Evolutionary conservation across 2,888 invertebrate genomes (phyloP), one percentile per base, ranked within the genome.

Genomic region (Copidosoma aretas): DNA sequence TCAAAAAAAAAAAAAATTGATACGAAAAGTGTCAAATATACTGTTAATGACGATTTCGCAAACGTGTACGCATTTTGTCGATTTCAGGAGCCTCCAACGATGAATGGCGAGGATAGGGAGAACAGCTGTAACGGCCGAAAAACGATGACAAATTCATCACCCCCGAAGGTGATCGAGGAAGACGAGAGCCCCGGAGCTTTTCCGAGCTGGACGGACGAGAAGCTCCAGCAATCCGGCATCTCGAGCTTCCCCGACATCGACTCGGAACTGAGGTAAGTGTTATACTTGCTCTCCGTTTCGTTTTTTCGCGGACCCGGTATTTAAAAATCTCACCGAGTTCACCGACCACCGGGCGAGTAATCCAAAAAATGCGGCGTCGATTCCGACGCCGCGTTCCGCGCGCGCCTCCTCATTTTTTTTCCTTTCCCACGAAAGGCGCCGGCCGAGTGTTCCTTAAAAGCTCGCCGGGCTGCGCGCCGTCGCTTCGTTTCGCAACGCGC

Each of bases 151-250:
- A 73, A 60, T 17, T 49, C 63, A 17, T 51, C 53, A 14, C 5
- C 65, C 22, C 63, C 64, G 51, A 63, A 67, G 51, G 59, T 39
- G 14, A n/a, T 63, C 17, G 73, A 75, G 14, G 71, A 74, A 12
- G 74, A 72, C 57, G 32, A 32, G 32, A 32, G 32, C 8, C 32
- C 32, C 3, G 8, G 8, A 17, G 75, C 75, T 49, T 82, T 82
- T 69, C 82, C 82, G 1, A 80, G 78, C 66, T 75, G 81, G 46
- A 73, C 77, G 10, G 79, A 81, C 52, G 58, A 67, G 32, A 76
- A 74, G 43, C 72, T 81, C 10, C 76, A 77, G 25, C 74, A 76
- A 61, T 76, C 78, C 12, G 81, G 79, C 12, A 74, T 82, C 12
- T 74, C 78, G n/a, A 78, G 73, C 67, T 67, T 74, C 41, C 68